Conservation (phyloP, 2,113 vertebrate genomes). For the Enhydra lutris region DNA sequence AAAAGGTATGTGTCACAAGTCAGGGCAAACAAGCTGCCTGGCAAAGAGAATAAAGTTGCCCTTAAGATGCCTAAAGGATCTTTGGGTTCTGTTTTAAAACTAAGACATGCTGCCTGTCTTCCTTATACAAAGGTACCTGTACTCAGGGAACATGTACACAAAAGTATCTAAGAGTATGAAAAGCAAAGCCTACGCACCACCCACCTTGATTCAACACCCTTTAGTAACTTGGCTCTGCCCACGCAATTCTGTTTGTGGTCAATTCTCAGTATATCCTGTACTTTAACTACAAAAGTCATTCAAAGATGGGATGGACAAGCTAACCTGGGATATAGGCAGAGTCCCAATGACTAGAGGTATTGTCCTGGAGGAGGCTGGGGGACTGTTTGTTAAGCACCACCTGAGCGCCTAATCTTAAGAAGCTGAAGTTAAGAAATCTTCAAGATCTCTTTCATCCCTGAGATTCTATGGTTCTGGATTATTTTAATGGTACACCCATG, state of each 20-base stretch:
- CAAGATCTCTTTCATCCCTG: not conserved
- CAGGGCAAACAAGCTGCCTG: constrained; percentile 6
- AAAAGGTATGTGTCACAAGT: not conserved
- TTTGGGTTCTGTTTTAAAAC: not conserved
- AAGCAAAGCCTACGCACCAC: not conserved
- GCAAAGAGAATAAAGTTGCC: constrained; percentile 21
- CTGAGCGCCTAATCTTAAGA: not conserved
- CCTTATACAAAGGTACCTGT: not conserved
- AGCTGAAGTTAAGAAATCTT: not conserved
- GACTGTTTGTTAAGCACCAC: not conserved
- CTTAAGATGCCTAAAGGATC: not conserved
- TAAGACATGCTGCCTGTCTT: not conserved
- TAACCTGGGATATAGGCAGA: not conserved
- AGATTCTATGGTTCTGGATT: not conserved
- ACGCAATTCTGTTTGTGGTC: not conserved
- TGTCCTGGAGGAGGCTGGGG: not conserved
- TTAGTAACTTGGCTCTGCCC: not conserved
- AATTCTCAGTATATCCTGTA: not conserved
- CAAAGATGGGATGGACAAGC: not conserved
- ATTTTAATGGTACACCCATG: not conserved
- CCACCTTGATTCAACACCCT: not conserved
- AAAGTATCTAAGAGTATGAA: not conserved
- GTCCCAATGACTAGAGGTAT: no score
- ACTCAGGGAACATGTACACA: not conserved
- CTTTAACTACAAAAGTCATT: not conserved